Evolutionary conservation across 2,113 vertebrate species (phyloP), one percentile per base, ranked within the genome.

Genomic region (Eretmochelys imbricata): DNA sequence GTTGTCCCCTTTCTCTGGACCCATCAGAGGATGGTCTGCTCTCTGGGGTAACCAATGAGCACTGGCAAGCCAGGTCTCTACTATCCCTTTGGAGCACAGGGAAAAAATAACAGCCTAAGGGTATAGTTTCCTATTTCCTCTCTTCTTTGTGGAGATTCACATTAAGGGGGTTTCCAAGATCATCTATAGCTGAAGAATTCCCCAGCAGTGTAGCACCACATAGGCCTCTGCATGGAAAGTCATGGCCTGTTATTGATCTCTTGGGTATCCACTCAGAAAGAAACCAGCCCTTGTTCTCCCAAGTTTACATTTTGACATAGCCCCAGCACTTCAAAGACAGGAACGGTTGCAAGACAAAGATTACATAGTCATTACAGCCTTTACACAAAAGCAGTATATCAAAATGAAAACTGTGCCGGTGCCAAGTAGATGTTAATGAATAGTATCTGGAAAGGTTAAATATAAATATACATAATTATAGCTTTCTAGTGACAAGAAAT

Each of bases 401-500:
- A 96, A 98, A 97, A 97, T 90, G 54, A 88, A 97, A 98, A 97
- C 88, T 51, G 16, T 94, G 78, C 5, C 38, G 76, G 25, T 94
- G 88, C 90, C 96, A 96, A 90, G 84, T 84, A 96, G 88, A 97
- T 94, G 90, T 88, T 98, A 97, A 97, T 97, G 94, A 98, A 89
- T 78, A 96, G 85, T 95, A 94, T 95, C 91, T 95, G 93, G 84
- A 98, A 98, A 98, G 95, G 95, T 98, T 98, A 98, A 97, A 97
- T 97, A 96, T 95, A 98, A 98, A 98, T 97, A 97, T 83, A 90
- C 35, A 38, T 97, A 98, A 98, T 98, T 97, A 96, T 72, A 97
- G 94, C 96, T 97, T 96, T 97, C 95, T 97, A 90, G 88, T 95
- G 93, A 96, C 83, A 94, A 95, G 95, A 97, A 98, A 97, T 96